Percentiles rank a stretch among this genome's conserved stretches.
phyloP scores from a whole-genome alignment of 2,888 invertebrate species.

The Scaptomyza parva region DNA sequence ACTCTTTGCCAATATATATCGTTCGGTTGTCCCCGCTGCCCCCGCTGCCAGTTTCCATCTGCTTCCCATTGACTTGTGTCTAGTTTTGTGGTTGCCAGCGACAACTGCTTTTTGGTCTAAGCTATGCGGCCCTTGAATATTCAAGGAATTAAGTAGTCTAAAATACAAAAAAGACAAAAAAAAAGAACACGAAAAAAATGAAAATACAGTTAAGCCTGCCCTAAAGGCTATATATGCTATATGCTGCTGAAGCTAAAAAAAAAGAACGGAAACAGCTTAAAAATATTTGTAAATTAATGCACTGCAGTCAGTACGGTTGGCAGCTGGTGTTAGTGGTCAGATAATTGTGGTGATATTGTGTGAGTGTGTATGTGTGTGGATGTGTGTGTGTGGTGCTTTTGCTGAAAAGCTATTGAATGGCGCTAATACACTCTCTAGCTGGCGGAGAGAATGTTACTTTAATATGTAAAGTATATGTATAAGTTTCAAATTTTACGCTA shows the following conservation, averaged over 20 bases:
- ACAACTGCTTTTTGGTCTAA: constrained; percentile 69
- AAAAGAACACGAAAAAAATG: neutral
- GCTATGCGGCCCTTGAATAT: constrained; percentile 58
- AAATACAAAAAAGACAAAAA: constrained; percentile 44
- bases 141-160: constrained; percentile 70
- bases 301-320: constrained; percentile 17
- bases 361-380: neutral
- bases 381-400: constrained; percentile 2
- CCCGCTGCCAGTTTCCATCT: constrained; percentile 1
- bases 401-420: constrained; percentile 14
- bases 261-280: constrained; percentile 28
- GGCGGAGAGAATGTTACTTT: neutral
- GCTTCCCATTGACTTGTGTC: constrained; percentile 65
- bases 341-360: constrained; percentile 46
- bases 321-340: constrained; percentile 45
- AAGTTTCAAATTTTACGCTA: no score
- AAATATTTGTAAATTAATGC: constrained; percentile 62
- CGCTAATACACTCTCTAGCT: constrained; percentile 14
- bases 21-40: constrained; percentile 38
- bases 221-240: constrained; percentile 29
- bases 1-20: constrained; percentile 51
- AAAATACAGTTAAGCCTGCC: constrained; percentile 41
- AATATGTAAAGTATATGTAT: no score
- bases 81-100: constrained; percentile 71
- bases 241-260: constrained; percentile 23